Evolutionary conservation across 2,113 vertebrate genomes (phyloP).

Genomic region (Pipra filicauda): DNA sequence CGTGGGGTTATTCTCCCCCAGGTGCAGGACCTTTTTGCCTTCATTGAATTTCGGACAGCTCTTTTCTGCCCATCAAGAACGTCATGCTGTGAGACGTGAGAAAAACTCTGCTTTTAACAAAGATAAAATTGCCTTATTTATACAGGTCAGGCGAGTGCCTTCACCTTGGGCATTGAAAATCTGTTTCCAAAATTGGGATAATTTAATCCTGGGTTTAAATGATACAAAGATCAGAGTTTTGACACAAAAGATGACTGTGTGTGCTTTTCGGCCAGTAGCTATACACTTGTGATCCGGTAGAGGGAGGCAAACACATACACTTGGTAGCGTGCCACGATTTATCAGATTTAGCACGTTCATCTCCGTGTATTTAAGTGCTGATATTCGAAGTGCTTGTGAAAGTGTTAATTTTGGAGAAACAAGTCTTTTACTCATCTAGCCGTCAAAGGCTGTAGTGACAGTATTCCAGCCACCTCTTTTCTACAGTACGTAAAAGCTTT

Average conservation of each 20-base stretch:
- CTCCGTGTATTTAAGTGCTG: background rate
- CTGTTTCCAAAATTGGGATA: background rate
- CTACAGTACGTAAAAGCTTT: background rate
- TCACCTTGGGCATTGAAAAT: background rate
- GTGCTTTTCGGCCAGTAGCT: background rate
- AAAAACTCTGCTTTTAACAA: background rate
- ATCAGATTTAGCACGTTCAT: background rate
- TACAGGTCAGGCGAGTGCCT: no score
- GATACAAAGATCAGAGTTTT: background rate
- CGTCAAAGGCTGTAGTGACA: background rate
- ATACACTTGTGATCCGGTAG: background rate
- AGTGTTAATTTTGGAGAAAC: background rate
- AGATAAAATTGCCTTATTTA: fast-evolving
- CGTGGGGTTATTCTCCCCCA: background rate
- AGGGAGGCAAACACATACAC: conserved; percentile 18
- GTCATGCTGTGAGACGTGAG: background rate
- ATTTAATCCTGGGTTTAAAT: background rate
- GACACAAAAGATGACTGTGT: background rate
- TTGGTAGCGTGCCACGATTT: background rate
- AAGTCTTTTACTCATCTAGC: background rate
- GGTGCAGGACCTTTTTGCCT: background rate
- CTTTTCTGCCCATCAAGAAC: background rate
- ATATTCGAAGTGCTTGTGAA: background rate
- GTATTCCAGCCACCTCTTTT: background rate
- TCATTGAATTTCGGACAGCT: background rate